phyloP scores from a whole-genome alignment of 2,113 vertebrate genomes.

The Gila orcuttii region DNA sequence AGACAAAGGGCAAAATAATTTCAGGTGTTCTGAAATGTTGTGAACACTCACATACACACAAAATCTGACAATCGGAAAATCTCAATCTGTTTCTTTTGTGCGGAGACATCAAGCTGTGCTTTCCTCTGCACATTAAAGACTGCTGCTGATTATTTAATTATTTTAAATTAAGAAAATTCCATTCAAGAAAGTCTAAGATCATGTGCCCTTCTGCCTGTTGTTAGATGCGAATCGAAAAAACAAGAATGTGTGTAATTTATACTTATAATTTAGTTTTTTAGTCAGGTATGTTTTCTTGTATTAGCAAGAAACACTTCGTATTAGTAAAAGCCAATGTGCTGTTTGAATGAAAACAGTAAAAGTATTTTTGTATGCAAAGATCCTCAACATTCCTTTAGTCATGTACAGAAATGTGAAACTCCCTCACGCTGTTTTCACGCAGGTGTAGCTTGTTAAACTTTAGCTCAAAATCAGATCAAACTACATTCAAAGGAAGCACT shows the following conservation, averaged over 20 bases:
- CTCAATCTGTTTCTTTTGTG: background rate
- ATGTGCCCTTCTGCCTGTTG: constrained; percentile 67
- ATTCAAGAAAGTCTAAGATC: constrained; percentile 16
- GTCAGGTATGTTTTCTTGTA: constrained; percentile 56
- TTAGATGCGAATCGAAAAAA: constrained; percentile 70
- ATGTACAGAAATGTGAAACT: constrained; percentile 42
- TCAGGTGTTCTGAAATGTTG: constrained; percentile 21
- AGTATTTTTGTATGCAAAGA: constrained; percentile 72
- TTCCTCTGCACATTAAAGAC: constrained; percentile 20
- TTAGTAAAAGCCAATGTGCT: constrained; percentile 68
- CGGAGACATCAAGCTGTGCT: background rate
- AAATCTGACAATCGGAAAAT: background rate
- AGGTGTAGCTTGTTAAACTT: background rate
- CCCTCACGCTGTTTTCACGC: background rate
- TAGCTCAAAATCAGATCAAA: background rate
- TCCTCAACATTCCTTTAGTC: constrained; percentile 71
- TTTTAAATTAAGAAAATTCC: background rate
- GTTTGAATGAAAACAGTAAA: constrained; percentile 68
- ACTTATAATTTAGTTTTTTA: constrained; percentile 59
- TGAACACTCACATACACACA: background rate
- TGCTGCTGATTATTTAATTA: constrained; percentile 18
- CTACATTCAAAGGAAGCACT: background rate
- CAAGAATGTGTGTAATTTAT: constrained; percentile 76
- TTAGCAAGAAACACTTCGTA: constrained; percentile 46
- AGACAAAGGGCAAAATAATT: background rate